Conservation (phyloP, 2,888 invertebrate species). For the Xestia ashworthii region DNA sequence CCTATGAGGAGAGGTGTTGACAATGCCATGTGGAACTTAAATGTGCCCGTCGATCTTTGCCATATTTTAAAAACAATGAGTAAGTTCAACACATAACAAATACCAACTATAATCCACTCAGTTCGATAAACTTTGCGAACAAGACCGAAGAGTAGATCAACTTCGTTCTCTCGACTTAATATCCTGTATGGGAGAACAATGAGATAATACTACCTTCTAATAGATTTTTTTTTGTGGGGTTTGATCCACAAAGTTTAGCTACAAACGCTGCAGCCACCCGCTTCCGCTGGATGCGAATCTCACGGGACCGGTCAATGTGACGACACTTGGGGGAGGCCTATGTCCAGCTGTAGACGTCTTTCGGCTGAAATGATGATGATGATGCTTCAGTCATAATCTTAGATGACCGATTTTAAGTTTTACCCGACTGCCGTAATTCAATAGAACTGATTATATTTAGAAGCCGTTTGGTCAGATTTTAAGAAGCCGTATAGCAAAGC, state of each 20-base stretch:
- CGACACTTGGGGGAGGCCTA: no score
- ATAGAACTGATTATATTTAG: not conserved
- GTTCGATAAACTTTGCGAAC: conserved; percentile 6
- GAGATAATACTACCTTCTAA: conserved; percentile 5
- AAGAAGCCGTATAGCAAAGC: not conserved
- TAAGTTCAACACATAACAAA: not conserved
- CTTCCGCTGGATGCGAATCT: no score
- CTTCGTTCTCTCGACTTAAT: conserved; percentile 24
- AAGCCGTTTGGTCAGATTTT: not conserved
- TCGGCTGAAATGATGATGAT: no score
- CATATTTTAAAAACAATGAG: not conserved
- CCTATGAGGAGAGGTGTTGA: not conserved
- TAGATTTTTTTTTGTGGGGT: not conserved
- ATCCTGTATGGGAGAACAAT: conserved; percentile 27
- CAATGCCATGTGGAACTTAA: no score
- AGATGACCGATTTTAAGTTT: not conserved
- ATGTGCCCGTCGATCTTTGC: not conserved
- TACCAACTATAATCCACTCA: not conserved
- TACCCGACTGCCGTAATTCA: not conserved
- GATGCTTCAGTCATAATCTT: not conserved
- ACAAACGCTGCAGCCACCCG: not conserved
- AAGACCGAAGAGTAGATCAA: conserved; percentile 9
- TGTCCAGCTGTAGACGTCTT: no score
- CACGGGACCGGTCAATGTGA: no score
- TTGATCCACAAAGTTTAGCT: not conserved